Conservation (phyloP, 2,113 vertebrate species). For the Macquaria australasica region DNA sequence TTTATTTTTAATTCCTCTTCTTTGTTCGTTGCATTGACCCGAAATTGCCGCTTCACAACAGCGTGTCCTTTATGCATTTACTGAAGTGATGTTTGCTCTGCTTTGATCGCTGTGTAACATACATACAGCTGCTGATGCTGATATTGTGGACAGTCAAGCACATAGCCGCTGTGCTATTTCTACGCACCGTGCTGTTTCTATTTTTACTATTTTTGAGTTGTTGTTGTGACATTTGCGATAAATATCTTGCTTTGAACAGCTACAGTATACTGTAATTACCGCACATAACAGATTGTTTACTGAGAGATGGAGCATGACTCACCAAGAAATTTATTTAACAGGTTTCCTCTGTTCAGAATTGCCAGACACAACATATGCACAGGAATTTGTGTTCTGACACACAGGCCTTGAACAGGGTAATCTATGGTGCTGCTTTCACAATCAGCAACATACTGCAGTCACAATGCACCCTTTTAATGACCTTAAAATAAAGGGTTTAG, state of each 20-base stretch:
- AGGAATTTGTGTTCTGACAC: conserved; percentile 15
- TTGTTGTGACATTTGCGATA: conserved; percentile 31
- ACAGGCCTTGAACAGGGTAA: background rate
- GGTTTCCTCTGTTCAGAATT: conserved; percentile 22
- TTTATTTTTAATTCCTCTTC: conserved; percentile 34
- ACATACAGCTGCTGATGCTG: background rate
- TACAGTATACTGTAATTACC: conserved; percentile 24
- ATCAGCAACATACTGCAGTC: background rate
- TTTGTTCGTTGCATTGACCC: conserved; percentile 37
- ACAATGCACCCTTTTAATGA: background rate
- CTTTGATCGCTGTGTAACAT: background rate
- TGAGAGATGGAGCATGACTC: conserved; percentile 48
- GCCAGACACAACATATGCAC: conserved; percentile 19
- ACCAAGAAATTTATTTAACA: conserved; percentile 36
- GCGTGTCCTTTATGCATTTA: background rate
- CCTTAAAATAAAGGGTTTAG: background rate
- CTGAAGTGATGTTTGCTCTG: conserved; percentile 12
- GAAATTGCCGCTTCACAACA: conserved; percentile 15
- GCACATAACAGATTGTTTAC: conserved; percentile 40
- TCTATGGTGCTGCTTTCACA: background rate
- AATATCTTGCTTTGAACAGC: conserved; percentile 8
- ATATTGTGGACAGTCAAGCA: background rate
- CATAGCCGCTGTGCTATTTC: background rate
- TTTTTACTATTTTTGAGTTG: conserved; percentile 6
- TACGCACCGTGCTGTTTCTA: background rate